phyloP scores from a whole-genome alignment of 2,113 vertebrate genomes.

The Cichladusa arquata region DNA sequence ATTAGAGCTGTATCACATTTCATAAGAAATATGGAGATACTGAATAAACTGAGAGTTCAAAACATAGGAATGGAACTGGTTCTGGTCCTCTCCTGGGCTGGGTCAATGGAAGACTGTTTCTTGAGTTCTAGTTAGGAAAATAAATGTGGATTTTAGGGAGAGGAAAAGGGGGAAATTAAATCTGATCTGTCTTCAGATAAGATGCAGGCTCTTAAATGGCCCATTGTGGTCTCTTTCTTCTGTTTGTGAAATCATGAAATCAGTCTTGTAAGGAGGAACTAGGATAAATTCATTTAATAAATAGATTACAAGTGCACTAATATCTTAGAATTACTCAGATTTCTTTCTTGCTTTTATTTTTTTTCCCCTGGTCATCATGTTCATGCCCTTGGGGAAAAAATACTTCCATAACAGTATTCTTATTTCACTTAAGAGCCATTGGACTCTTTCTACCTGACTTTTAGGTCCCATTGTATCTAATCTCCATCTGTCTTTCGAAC shows the following conservation, averaged over 20 bases:
- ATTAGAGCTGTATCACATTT: not conserved
- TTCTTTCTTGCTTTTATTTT: not conserved
- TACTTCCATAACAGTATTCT: not conserved
- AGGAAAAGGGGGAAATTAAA: not conserved
- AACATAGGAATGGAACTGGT: not conserved
- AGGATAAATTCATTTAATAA: not conserved
- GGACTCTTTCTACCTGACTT: not conserved
- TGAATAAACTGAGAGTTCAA: not conserved
- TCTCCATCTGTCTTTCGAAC: not conserved
- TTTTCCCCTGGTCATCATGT: not conserved
- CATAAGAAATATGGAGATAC: not conserved
- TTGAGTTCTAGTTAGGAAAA: not conserved
- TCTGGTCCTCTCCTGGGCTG: not conserved
- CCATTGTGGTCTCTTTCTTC: accelerated
- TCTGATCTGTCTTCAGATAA: not conserved
- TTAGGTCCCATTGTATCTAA: not conserved
- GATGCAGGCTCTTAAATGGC: not conserved
- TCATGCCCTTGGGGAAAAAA: not conserved
- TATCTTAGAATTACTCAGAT: not conserved
- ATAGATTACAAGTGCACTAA: not conserved
- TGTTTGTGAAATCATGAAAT: not conserved
- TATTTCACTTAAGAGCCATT: not conserved
- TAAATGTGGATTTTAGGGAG: not conserved
- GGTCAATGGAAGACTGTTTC: not conserved
- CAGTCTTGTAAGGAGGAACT: not conserved